Percentiles rank a stretch among this genome's conserved stretches.
Evolutionary conservation across 2,113 vertebrate genomes (phyloP).

Genomic region (Brachyistius frenatus): DNA sequence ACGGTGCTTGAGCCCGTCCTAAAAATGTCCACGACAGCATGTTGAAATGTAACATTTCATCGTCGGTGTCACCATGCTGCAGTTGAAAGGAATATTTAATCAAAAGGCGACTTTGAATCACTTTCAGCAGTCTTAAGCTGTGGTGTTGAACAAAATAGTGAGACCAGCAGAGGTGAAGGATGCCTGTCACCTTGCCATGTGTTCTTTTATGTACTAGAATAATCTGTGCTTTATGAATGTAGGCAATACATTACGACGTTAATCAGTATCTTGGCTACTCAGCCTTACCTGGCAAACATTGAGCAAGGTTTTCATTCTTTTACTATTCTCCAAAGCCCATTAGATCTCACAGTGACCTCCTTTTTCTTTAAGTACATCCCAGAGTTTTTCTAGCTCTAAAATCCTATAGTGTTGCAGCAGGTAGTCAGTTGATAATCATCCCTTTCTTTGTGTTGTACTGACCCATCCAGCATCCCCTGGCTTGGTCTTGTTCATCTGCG

Average conservation of each 20-base stretch:
- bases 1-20: not conserved
- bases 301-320: not conserved
- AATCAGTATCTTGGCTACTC: not conserved
- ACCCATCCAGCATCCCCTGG: constrained; percentile 4
- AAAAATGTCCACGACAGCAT: constrained; percentile 4
- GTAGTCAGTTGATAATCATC: not conserved
- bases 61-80: constrained; percentile 10
- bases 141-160: not conserved
- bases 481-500: not conserved
- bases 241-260: not conserved
- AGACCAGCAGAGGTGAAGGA: not conserved
- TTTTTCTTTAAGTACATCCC: not conserved
- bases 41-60: constrained; percentile 32
- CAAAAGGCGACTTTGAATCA: not conserved
- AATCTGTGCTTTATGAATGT: no score
- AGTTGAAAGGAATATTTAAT: not conserved
- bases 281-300: not conserved
- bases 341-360: not conserved
- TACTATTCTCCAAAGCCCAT: not conserved
- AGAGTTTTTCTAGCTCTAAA: not conserved
- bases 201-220: not conserved
- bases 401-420: not conserved
- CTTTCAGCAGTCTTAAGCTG: not conserved
- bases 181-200: not conserved
- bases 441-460: constrained; percentile 6